Evolutionary conservation across 2,888 invertebrate species (phyloP).

Genomic region (Rhogogaster chlorosoma): DNA sequence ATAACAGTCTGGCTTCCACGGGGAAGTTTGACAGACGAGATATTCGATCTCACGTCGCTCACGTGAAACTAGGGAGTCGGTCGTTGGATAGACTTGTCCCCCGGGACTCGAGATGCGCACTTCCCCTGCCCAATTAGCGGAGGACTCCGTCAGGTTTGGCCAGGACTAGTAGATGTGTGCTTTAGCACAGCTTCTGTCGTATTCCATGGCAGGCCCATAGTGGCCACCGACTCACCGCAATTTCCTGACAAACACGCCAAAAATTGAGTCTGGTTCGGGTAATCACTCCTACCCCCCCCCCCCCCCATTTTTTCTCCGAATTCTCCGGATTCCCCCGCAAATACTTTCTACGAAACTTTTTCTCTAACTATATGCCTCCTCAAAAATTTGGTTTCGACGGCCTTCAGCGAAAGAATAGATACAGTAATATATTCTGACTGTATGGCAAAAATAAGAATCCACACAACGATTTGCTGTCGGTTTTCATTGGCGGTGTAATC

Average conservation of each 20-base stretch:
- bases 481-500: not conserved
- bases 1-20: slow-evolving; percentile 18
- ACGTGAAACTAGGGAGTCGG: slow-evolving; percentile 40
- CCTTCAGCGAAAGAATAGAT: not conserved
- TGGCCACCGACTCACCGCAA: slow-evolving; percentile 16
- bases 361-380: not conserved
- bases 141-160: slow-evolving; percentile 28
- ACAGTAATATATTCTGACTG: not conserved
- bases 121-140: slow-evolving; percentile 43
- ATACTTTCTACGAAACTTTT: not conserved
- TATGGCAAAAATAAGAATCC: not conserved
- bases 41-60: slow-evolving; percentile 46
- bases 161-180: slow-evolving; percentile 2
- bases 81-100: slow-evolving; percentile 31
- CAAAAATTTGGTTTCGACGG: not conserved
- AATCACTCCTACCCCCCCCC: not conserved
- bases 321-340: not conserved
- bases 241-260: slow-evolving; percentile 44
- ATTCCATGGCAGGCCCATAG: not conserved
- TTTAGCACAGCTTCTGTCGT: not conserved
- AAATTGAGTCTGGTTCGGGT: slow-evolving; percentile 21
- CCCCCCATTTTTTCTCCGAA: not conserved
- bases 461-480: not conserved
- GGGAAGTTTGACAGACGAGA: slow-evolving; percentile 31
- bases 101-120: slow-evolving; percentile 20